A percentile compares a stretch with the other conserved stretches of the same genome.
These are phyloP conservation scores for Isaurus tuberculatus DNA, from an alignment of 92 coral and sea anemone species.

Conservation along the genomic window DNA sequence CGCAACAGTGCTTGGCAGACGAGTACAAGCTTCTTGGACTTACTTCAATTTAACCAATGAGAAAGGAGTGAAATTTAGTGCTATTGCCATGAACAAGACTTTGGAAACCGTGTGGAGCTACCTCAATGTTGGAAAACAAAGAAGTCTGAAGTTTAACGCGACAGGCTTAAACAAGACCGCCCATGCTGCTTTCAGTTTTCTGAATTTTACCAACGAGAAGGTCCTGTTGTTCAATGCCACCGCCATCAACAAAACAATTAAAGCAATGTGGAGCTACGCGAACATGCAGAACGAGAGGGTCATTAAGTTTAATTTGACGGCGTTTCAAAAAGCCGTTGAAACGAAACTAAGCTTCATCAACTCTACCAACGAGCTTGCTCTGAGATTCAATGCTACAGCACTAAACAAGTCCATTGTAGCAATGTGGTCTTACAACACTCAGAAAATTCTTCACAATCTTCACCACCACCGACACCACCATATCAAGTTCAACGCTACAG, in stretches of 20 bases:
- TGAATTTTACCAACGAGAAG: slow-evolving; percentile 64
- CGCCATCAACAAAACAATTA: slow-evolving; percentile 59
- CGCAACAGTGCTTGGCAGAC: slow-evolving; percentile 81
- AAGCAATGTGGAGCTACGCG: slow-evolving; percentile 72
- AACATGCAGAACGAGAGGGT: slow-evolving; percentile 65
- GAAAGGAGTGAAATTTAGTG: slow-evolving; percentile 76
- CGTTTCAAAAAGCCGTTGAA: slow-evolving; percentile 62
- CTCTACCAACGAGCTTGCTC: slow-evolving; percentile 62
- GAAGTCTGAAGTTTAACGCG: slow-evolving; percentile 71
- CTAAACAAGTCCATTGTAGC: slow-evolving; percentile 77
- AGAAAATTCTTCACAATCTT: slow-evolving; percentile 64
- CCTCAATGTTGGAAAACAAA: slow-evolving; percentile 68
- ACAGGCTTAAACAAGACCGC: slow-evolving; percentile 69
- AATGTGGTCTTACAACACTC: slow-evolving; percentile 67
- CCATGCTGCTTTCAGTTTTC: slow-evolving; percentile 71
- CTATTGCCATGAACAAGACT: slow-evolving; percentile 67
- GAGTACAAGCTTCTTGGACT: slow-evolving; percentile 71
- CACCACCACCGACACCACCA: slow-evolving; percentile 64
- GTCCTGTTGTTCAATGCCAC: slow-evolving; percentile 75
- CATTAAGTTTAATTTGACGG: slow-evolving; percentile 67
- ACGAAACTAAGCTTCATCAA: slow-evolving; percentile 68
- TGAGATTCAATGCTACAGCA: slow-evolving; percentile 79
- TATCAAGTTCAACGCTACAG: slow-evolving; percentile 67
- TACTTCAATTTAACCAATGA: slow-evolving; percentile 70
- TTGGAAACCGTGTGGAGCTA: slow-evolving; percentile 64